Evolutionary conservation across 2,113 vertebrate genomes (phyloP), one percentile per base, ranked within the genome.

Genomic region (Cheilinus undulatus): DNA sequence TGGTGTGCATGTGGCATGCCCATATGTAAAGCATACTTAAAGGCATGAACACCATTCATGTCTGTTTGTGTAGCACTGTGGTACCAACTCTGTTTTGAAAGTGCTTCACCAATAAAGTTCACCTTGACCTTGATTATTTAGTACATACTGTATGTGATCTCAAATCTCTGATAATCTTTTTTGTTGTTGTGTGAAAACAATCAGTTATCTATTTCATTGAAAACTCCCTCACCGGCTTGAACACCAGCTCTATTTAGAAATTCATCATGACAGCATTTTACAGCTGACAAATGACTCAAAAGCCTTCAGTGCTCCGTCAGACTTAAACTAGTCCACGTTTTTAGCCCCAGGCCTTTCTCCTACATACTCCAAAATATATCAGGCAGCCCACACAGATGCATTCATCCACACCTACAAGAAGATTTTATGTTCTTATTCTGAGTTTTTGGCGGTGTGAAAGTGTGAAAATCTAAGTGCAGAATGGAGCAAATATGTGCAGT

Each of bases 271-370:
- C 50, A 22, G 9, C 19, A 11, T 28, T 49, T 13, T 20, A 34
- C 62, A 51, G 27, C 26, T 14, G 53, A 36, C 19, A 40, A 23
- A 56, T 42, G 32, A 17, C 49, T 56, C 24, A 30, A 68, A 23
- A 56, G n/a, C 40, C 30, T 24, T 24, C 23, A 30, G 49, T 10
- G 11, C 28, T 36, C 19, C 51, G 23, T 9, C 52, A 14, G 54
- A 48, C 28, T 30, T n/a, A 22, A 14, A 12, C 14, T 40, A 10
- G 13, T 28, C 7, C 42, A 26, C 28, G 34, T 32, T 28, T 30
- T 49, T 27, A 28, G 66, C 43, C 32, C 5, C 19, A 4, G 19
- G 53, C 5, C 23, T 2, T 49, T 49, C 19, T 69, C 58, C 40
- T 42, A 42, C 40, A 14, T 7, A 17, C 17, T 46, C 19, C 10